Percentiles rank a stretch among this genome's conserved stretches.
Evolutionary conservation across 2,888 invertebrate species (phyloP).

Genomic region (Melinopterus prodromus): DNA sequence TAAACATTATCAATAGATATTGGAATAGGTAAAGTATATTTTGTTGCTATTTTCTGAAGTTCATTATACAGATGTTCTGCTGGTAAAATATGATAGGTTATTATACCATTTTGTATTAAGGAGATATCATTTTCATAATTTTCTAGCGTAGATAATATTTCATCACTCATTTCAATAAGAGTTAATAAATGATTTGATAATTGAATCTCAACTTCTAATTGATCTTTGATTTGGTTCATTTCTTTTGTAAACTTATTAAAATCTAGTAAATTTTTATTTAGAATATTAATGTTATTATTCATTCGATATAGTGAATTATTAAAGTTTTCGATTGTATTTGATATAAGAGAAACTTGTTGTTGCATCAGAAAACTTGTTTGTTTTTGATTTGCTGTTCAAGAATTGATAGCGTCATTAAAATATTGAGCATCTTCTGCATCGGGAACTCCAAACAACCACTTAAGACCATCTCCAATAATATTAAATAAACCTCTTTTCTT

Average conservation of each 20-base stretch:
- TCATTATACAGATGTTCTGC: too few relatives aligned
- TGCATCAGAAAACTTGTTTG: conserved; percentile 21
- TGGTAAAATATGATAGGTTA: too few relatives aligned
- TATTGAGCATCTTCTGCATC: conserved; percentile 28
- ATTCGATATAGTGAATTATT: conserved; percentile 22
- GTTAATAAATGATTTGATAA: too few relatives aligned
- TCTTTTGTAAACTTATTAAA: conserved; percentile 10
- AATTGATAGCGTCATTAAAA: conserved; percentile 25
- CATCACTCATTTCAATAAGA: too few relatives aligned
- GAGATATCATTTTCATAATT: too few relatives aligned
- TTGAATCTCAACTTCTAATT: too few relatives aligned
- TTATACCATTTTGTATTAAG: too few relatives aligned
- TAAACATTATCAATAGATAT: too few relatives aligned
- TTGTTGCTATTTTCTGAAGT: too few relatives aligned
- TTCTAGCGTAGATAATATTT: too few relatives aligned
- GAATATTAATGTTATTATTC: conserved; percentile 7
- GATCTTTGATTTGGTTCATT: background rate
- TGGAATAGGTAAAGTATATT: too few relatives aligned
- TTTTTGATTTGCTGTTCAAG: conserved; percentile 11
- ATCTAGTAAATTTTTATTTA: conserved; percentile 22
- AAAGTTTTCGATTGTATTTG: conserved; percentile 24
- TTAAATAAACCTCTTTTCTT: conserved; percentile 32
- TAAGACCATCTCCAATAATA: conserved; percentile 31
- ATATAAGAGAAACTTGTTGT: conserved; percentile 25
- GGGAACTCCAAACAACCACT: conserved; percentile 34